Percentiles rank a stretch among this genome's conserved stretches.
phyloP scores from a whole-genome alignment of 1,140 invertebrate genomes.

The Temnothorax nylanderi region DNA sequence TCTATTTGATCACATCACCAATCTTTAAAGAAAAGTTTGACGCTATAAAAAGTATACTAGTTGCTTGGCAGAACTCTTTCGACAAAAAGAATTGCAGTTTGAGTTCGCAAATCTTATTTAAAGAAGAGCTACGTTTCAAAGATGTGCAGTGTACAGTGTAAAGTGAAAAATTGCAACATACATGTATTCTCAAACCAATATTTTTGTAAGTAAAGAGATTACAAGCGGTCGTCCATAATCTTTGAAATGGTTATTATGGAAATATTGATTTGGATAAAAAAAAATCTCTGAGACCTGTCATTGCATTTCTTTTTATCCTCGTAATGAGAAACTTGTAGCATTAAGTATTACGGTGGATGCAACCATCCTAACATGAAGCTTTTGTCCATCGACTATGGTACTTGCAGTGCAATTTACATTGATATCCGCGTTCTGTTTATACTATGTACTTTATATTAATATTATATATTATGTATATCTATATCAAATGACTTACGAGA shows the following conservation, averaged over 20 bases:
- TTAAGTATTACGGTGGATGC: neutral
- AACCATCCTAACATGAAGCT: neutral
- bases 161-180: constrained; percentile 6
- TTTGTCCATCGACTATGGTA: neutral
- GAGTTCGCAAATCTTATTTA: neutral
- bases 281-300: neutral
- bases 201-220: neutral
- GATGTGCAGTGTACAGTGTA: neutral
- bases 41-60: neutral
- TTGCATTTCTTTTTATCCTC: neutral
- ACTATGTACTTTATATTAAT: neutral
- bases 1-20: neutral
- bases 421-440: neutral
- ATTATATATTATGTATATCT: too few species aligned
- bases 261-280: constrained; percentile 10
- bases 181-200: neutral
- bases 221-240: neutral
- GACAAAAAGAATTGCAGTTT: neutral
- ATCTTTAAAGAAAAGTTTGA: neutral
- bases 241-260: neutral
- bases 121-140: neutral
- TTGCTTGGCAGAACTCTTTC: neutral
- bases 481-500: constrained; percentile 7
- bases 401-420: neutral
- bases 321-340: neutral